Evolutionary conservation across 2,888 invertebrate genomes (phyloP), one percentile per base, ranked within the genome.

Genomic region (Tenthredo distinguenda): DNA sequence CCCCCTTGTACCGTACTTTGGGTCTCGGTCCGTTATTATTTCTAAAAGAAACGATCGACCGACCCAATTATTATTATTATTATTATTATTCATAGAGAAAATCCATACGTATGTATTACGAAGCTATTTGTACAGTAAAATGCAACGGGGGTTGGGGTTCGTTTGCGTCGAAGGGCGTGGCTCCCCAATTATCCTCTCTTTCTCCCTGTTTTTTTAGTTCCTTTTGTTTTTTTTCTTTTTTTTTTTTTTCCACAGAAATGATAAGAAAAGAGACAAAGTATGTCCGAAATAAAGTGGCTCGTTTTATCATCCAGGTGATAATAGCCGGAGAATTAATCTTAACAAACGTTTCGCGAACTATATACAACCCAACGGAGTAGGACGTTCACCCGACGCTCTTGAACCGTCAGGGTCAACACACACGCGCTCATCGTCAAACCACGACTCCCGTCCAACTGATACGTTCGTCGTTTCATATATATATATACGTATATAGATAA

Each of bases 341-440:
- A 34, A 79, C n/a, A 21, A 12, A 58, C 50, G 26, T 55, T 77
- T 77, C 31, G 77, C 77, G 77, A 77, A 77, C 77, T 50, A 50
- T 26, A 37, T 21, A 40, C 62, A 18, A 40, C 10, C 21, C 26
- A 34, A 34, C 34, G 31, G 12, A 74, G 85, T 86, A 89, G 92
- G 91, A 86, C 92, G 88, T 92, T 92, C 90, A 92, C 90, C 92
- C 91, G 88, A 81, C 89, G 92, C 90, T 92, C 92, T 92, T 92
- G 92, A 92, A 92, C 92, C 91, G 92, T 92, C 92, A 92, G 92
- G 92, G 92, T 92, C 92, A 91, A 90, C 89, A 87, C 88, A 87
- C 86, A 77, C 86, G 86, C 85, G 86, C 82, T 77, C 77, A 21
- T 77, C 79, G 58, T 55, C 62, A 74, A 50, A 65, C 62, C 71